These are phyloP conservation scores for Meloidogyne floridensis DNA, from an alignment of 1,140 invertebrate species.

Conservation along the genomic window DNA sequence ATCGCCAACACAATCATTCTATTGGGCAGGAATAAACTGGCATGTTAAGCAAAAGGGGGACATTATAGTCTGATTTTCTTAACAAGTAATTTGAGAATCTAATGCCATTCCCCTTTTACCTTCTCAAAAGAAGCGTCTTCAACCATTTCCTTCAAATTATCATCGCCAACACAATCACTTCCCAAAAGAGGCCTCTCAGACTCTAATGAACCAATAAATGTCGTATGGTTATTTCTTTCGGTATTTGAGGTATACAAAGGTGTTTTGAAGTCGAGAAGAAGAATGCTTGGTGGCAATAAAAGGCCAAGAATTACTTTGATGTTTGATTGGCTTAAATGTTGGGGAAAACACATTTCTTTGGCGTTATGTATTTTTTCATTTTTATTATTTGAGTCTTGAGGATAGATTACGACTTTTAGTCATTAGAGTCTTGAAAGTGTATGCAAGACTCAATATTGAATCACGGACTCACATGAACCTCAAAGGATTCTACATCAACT, in stretches of 20 bases:
- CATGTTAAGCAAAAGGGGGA: no score
- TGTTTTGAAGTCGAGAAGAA: conserved; percentile 91
- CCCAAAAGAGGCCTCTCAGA: neutral
- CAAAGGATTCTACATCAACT: no score
- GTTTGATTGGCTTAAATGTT: conserved; percentile 77
- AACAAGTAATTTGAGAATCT: neutral
- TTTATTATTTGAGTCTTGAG: no score
- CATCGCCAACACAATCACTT: neutral
- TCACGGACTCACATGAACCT: no score
- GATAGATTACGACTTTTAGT: no score
- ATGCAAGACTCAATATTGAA: no score
- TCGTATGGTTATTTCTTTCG: neutral
- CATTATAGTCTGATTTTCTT: no score
- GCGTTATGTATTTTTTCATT: no score
- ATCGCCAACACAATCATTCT: no score
- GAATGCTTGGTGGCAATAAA: conserved; percentile 82
- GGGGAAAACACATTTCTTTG: neutral
- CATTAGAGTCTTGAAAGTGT: no score
- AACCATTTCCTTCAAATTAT: neutral
- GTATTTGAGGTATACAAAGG: conserved; percentile 6
- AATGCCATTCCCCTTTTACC: neutral
- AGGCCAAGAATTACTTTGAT: conserved; percentile 85
- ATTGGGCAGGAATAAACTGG: no score
- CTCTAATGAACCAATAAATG: neutral
- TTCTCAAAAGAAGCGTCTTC: neutral